These are phyloP conservation scores for Amphipyra berbera DNA, from an alignment of 2,888 invertebrate species.

Conservation along the genomic window DNA sequence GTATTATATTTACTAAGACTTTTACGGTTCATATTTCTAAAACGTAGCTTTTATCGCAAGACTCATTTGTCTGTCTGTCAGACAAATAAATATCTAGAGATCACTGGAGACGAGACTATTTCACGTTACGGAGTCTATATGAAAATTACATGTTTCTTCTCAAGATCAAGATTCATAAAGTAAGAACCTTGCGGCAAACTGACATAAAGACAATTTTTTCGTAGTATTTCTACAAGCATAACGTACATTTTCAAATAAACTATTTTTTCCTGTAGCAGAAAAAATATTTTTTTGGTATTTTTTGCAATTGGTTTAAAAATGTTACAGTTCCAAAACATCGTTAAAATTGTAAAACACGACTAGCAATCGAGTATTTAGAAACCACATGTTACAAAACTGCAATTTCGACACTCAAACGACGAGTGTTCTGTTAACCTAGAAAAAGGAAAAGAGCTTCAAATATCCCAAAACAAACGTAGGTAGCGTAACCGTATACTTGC, in stretches of 20 bases:
- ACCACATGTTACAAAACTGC: no score
- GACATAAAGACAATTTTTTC: no score
- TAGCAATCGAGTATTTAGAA: no score
- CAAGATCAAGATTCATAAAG: constrained; percentile 4
- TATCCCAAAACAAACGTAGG: constrained; percentile 36
- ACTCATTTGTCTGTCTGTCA: constrained; percentile 47
- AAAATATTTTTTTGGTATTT: no score
- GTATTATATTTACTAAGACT: constrained; percentile 43
- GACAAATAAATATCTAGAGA: constrained; percentile 51
- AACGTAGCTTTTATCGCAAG: constrained; percentile 48
- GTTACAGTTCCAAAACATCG: no score
- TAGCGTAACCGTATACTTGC: constrained; percentile 37
- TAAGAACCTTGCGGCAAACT: not conserved
- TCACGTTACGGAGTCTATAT: constrained; percentile 36
- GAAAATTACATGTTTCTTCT: constrained; percentile 11
- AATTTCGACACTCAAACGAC: no score
- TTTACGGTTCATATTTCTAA: constrained; percentile 52
- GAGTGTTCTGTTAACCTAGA: constrained; percentile 22
- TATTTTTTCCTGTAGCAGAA: no score
- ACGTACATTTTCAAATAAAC: no score
- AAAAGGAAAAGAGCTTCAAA: constrained; percentile 37
- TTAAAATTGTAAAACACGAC: no score
- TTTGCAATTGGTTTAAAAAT: no score
- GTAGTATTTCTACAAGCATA: no score
- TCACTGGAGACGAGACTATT: constrained; percentile 49